Percentiles rank a stretch among this genome's conserved stretches.
Evolutionary conservation across 2,113 vertebrate genomes (phyloP).

Genomic region (Emydura subglobosa): DNA sequence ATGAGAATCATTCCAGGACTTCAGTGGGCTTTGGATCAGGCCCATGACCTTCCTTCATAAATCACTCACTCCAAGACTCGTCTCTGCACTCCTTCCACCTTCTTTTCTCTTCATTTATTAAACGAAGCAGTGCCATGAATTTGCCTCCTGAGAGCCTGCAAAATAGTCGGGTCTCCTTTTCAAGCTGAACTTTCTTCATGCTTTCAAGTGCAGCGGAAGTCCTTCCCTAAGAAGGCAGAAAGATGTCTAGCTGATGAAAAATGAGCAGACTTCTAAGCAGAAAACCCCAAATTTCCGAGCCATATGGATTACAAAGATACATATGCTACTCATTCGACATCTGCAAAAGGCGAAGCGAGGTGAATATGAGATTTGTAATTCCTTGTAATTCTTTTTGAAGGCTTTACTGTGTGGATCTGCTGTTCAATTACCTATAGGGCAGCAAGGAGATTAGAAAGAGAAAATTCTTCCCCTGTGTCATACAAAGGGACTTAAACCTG

Average conservation of each 20-base stretch:
- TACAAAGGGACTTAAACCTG: conserved; percentile 50
- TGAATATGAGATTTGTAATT: conserved; percentile 67
- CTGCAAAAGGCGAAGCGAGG: conserved; percentile 54
- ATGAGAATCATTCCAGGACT: neutral
- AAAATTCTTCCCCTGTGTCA: conserved; percentile 36
- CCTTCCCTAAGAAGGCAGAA: neutral
- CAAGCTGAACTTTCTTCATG: neutral
- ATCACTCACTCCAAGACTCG: neutral
- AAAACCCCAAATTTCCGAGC: neutral
- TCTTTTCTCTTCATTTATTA: neutral
- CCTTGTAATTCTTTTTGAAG: conserved; percentile 70
- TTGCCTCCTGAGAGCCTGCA: neutral
- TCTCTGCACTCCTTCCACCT: neutral
- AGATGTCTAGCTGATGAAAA: neutral
- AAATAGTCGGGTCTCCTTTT: neutral
- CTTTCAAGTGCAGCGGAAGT: neutral
- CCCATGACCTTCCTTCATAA: neutral
- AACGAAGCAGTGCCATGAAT: neutral
- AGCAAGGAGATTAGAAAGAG: conserved; percentile 53
- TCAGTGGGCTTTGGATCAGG: neutral
- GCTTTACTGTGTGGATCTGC: conserved; percentile 58
- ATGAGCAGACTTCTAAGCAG: neutral
- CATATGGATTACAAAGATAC: conserved; percentile 18
- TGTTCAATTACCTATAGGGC: conserved; percentile 66
- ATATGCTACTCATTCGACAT: neutral